Conservation (phyloP, 2,113 vertebrate species). For the Rhinolophus ferrumequinum region DNA sequence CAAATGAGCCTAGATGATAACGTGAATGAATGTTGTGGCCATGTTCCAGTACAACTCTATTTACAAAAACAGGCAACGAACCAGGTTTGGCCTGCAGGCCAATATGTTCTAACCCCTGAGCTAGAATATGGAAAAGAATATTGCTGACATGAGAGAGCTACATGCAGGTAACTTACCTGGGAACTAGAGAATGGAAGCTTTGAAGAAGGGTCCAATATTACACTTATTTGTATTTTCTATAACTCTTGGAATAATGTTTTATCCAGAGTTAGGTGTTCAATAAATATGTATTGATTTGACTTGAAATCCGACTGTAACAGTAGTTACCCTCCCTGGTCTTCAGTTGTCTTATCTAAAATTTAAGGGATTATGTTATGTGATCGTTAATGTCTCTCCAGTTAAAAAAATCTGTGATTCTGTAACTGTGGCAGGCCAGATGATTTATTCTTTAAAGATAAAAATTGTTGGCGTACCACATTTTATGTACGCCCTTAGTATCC, state of each 20-base stretch:
- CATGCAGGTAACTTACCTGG: background rate
- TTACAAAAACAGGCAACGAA: background rate
- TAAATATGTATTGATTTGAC: background rate
- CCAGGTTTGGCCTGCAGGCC: background rate
- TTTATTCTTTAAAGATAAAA: conserved; percentile 51
- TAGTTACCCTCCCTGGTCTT: background rate
- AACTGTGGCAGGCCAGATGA: background rate
- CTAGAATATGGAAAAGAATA: background rate
- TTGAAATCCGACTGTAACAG: background rate
- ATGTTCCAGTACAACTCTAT: background rate
- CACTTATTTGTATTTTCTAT: background rate
- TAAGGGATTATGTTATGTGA: background rate
- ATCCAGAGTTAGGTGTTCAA: background rate
- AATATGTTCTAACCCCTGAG: background rate
- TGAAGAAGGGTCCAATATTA: background rate
- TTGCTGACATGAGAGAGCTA: background rate
- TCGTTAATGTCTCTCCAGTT: background rate
- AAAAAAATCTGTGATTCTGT: background rate
- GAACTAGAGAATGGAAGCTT: background rate
- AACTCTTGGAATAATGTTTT: background rate
- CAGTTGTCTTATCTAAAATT: background rate
- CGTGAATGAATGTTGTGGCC: background rate
- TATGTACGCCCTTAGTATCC: background rate
- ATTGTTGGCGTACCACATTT: background rate
- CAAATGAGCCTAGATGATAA: background rate